Conservation (phyloP, 2,113 vertebrate genomes). For the Cichladusa arquata region DNA sequence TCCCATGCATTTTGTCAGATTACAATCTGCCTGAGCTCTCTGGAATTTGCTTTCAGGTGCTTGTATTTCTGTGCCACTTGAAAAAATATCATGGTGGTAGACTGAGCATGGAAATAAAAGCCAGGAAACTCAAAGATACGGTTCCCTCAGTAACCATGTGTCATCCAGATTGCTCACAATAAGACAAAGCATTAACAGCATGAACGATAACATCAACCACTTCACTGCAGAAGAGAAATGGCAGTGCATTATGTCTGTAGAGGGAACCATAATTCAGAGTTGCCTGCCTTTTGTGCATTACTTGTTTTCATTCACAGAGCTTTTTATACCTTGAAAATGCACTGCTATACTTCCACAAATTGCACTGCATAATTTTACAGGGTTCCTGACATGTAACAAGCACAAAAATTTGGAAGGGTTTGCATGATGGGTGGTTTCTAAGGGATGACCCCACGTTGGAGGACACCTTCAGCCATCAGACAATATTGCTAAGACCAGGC, state of each 20-base stretch:
- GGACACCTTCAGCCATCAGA: background rate
- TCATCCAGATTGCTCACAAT: constrained; percentile 1
- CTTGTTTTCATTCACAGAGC: background rate
- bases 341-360: background rate
- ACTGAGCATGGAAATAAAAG: background rate
- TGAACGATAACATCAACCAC: background rate
- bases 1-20: background rate
- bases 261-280: background rate
- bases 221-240: background rate
- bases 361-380: background rate
- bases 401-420: background rate
- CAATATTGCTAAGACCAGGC: background rate
- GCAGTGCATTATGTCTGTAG: background rate
- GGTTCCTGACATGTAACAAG: background rate
- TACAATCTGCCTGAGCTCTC: background rate
- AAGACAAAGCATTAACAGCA: background rate
- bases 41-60: background rate
- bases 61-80: background rate
- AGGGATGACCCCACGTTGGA: background rate
- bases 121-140: background rate
- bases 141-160: background rate
- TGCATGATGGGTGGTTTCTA: background rate
- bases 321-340: background rate
- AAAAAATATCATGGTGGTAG: background rate
- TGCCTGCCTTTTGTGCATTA: background rate